These are phyloP conservation scores for Bradypodion ventrale DNA, from an alignment of 2,797 vertebrate genomes.

Conservation along the genomic window DNA sequence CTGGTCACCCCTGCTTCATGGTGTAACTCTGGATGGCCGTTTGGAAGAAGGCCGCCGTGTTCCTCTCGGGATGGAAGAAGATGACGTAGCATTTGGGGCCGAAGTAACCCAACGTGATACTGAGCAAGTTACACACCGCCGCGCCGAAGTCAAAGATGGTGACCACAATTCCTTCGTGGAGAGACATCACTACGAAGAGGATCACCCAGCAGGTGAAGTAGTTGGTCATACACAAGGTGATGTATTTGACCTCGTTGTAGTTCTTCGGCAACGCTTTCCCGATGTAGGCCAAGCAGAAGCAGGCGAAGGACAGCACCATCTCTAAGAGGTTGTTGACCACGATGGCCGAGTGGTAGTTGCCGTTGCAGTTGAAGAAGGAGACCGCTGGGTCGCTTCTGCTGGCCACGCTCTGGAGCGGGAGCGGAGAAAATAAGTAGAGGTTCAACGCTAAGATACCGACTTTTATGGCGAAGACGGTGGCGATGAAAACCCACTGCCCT, in stretches of 20 bases:
- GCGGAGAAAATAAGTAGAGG: slow-evolving; percentile 52
- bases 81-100: slow-evolving; percentile 86
- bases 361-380: slow-evolving; percentile 79
- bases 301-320: slow-evolving; percentile 74
- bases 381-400: slow-evolving; percentile 33
- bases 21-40: slow-evolving; percentile 88
- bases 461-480: slow-evolving; percentile 59
- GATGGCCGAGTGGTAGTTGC: not conserved
- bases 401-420: rapidly evolving
- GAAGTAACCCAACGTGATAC: slow-evolving; percentile 82
- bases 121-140: slow-evolving; percentile 77
- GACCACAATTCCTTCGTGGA: slow-evolving; percentile 71
- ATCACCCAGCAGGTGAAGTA: slow-evolving; percentile 82
- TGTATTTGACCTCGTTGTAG: slow-evolving; percentile 87
- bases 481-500: slow-evolving; percentile 76
- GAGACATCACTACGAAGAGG: slow-evolving; percentile 81
- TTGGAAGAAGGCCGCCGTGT: slow-evolving; percentile 83
- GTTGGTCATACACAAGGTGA: slow-evolving; percentile 84
- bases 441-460: slow-evolving; percentile 67
- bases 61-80: slow-evolving; percentile 78
- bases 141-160: slow-evolving; percentile 41
- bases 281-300: slow-evolving; percentile 84
- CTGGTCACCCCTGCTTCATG: slow-evolving; percentile 70
- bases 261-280: slow-evolving; percentile 87
- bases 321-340: slow-evolving; percentile 52